These are phyloP conservation scores for Scelioninae gen. 1 DNA, from an alignment of 2,888 invertebrate genomes.

Conservation along the genomic window DNA sequence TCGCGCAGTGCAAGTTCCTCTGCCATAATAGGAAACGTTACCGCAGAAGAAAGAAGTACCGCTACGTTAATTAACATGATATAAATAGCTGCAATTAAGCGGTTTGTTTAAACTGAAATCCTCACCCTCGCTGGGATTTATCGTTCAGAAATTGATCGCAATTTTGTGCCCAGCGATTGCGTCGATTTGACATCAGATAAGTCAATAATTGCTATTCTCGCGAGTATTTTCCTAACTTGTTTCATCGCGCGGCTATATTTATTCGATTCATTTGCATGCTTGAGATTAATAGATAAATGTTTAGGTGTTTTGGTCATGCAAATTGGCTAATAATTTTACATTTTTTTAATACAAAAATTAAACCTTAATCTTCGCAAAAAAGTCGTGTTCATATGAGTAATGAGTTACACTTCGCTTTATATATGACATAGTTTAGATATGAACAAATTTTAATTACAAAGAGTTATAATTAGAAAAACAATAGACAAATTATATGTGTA, in stretches of 20 bases:
- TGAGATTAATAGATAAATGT: slow-evolving; percentile 32
- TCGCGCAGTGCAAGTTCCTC: slow-evolving; percentile 18
- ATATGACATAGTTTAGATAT: too few species aligned
- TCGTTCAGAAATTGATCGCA: slow-evolving; percentile 12
- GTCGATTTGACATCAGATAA: slow-evolving; percentile 35
- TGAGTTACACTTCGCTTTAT: too few species aligned
- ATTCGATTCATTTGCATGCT: slow-evolving; percentile 31
- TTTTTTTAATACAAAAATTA: too few species aligned
- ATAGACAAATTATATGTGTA: too few species aligned
- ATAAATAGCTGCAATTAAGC: slow-evolving; percentile 46
- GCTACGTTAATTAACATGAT: slow-evolving; percentile 49
- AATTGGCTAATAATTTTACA: background rate
- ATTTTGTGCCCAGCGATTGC: slow-evolving; percentile 25
- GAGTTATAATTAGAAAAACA: too few species aligned
- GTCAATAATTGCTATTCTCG: slow-evolving; percentile 41
- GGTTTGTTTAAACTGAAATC: slow-evolving; percentile 25
- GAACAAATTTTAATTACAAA: too few species aligned
- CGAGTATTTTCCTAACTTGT: slow-evolving; percentile 33
- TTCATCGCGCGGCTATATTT: slow-evolving; percentile 26
- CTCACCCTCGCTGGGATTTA: slow-evolving; percentile 7
- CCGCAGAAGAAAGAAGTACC: slow-evolving; percentile 43
- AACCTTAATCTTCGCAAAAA: too few species aligned
- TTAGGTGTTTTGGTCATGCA: slow-evolving; percentile 13
- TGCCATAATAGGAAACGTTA: slow-evolving; percentile 59
- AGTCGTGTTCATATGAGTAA: too few species aligned